phyloP scores from a whole-genome alignment of 92 coral and sea anemone species.

The Heliopora coerulea region DNA sequence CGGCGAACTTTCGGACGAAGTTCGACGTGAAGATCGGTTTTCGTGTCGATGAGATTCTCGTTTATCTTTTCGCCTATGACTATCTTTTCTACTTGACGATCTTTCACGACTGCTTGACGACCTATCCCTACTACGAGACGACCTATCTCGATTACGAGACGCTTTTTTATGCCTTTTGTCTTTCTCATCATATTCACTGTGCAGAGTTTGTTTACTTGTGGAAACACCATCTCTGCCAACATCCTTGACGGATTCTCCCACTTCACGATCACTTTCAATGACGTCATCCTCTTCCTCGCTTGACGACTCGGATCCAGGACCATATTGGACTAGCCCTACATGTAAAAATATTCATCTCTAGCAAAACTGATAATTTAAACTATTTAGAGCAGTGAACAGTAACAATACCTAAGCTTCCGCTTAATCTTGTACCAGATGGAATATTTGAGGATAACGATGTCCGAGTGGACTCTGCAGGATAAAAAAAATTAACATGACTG shows the following conservation, averaged over 20 bases:
- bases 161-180: conserved; percentile 26
- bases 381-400: neutral
- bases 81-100: conserved; percentile 23
- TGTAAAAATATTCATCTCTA: neutral
- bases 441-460: conserved; percentile 7
- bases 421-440: conserved; percentile 28
- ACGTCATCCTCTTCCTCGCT: conserved; percentile 63
- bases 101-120: conserved; percentile 20
- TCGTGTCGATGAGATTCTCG: neutral
- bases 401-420: conserved; percentile 31
- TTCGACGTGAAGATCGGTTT: neutral
- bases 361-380: neutral
- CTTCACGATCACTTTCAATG: neutral
- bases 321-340: conserved; percentile 84
- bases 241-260: neutral
- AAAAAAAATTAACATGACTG: too few relatives aligned
- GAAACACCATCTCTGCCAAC: conserved; percentile 4
- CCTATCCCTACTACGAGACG: conserved; percentile 15
- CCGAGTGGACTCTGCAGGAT: conserved; percentile 24
- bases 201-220: neutral
- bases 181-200: conserved; percentile 3
- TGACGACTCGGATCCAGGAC: conserved; percentile 77
- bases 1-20: conserved; percentile 9
- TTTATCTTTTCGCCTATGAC: conserved; percentile 19
- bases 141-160: conserved; percentile 15